Percentiles rank a stretch among this genome's conserved stretches.
Conservation (phyloP, 2,113 vertebrate species). For the Hippocampus comes region DNA sequence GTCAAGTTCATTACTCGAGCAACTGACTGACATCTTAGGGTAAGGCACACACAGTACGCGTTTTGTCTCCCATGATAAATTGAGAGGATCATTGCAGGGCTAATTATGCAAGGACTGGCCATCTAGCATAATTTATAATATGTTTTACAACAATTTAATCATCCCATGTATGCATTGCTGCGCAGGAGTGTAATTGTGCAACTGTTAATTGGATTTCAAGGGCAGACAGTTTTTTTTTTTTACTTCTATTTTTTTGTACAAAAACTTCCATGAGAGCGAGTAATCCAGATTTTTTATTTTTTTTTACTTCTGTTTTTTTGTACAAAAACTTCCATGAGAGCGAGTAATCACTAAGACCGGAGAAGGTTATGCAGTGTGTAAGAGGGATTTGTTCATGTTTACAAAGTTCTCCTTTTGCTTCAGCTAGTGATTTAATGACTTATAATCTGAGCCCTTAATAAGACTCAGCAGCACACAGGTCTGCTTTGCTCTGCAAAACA, state of each 20-base stretch:
- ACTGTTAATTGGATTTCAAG: slow-evolving; percentile 2
- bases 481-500: slow-evolving; percentile 44
- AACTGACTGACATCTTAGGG: background rate
- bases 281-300: slow-evolving; percentile 35
- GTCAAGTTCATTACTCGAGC: background rate
- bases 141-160: background rate
- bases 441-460: slow-evolving; percentile 45
- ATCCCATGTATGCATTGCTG: slow-evolving; percentile 9
- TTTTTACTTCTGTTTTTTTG: slow-evolving; percentile 25
- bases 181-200: slow-evolving; percentile 14
- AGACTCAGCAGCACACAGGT: slow-evolving; percentile 52
- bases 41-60: background rate
- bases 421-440: slow-evolving; percentile 60
- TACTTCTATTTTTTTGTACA: slow-evolving; percentile 33
- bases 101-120: slow-evolving; percentile 8
- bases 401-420: slow-evolving; percentile 56
- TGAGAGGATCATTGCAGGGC: background rate
- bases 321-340: slow-evolving; percentile 34
- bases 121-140: background rate
- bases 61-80: background rate
- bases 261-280: slow-evolving; percentile 37
- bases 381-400: slow-evolving; percentile 57
- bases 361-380: slow-evolving; percentile 44
- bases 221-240: background rate
- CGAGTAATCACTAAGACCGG: slow-evolving; percentile 46